Evolutionary conservation across 2,113 vertebrate genomes (phyloP), one percentile per base, ranked within the genome.

Genomic region (Corydoras sp.): DNA sequence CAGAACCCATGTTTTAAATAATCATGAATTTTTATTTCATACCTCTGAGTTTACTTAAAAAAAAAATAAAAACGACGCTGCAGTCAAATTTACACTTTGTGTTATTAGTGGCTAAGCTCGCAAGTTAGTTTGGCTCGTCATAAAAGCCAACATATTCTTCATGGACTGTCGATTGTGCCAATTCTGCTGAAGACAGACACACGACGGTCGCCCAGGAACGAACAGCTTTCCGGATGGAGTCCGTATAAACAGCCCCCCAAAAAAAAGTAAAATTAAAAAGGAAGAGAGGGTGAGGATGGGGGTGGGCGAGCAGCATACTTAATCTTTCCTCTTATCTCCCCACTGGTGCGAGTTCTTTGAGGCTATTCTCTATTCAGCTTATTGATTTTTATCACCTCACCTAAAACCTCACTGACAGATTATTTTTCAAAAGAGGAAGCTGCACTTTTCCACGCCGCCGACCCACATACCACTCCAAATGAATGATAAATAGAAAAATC

Each of bases 261-360:
- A 62, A 67, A 74, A 71, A 74, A 51, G 56, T 74, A 53, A n/a
- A 54, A 54, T 63, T 58, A 30, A 82, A 85, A 84, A 84, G 78
- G 81, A 83, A 85, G 84, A 83, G 84, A 15, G 54, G 12, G 54
- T 56, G 3, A 56, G 54, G 7, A 14, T n/a, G 12, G 54, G 54
- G 12, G 54, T 56, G 12, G 14, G 54, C 13, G 15, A 84, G 80
- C 75, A 85, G 80, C 76, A 70, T 82, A 81, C 89, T 91, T 90
- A 89, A 90, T 93, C 91, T 91, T 86, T 79, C 61, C 78, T 85
- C 85, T 90, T 90, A 91, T 92, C 92, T 91, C 51, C 62, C 78
- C 80, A 90, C 87, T 88, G 84, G 86, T 90, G 86, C 85, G 87
- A 88, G 82, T 86, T 86, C 86, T 91, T 89, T 85, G 73, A 85